Base-by-base conservation (phyloP, 2,888 invertebrate genomes). In the Sabatieria punctata region DNA sequence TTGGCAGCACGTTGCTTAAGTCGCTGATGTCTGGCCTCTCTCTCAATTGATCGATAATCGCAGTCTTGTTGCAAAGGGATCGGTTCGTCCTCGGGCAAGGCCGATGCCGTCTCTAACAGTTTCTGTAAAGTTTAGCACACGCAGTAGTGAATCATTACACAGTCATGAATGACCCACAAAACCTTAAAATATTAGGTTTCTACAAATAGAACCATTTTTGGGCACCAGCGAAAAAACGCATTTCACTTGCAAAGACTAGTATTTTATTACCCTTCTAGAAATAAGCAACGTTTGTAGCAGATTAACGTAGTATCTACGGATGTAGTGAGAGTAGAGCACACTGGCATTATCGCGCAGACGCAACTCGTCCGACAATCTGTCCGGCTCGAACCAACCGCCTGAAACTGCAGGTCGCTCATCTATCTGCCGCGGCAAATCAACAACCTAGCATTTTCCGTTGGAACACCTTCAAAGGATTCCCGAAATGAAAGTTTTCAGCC, bases 321-420 rank as follows among this genome's bases (percentile, higher is more conserved):
- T 55, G 43, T 52, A 53, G 41, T 55, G 55, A 23, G 55, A 55
- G 44, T 55, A 54, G 23, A 52, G 45, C 19, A 56, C 48, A 19
- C 47, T 41, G 15, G 47, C 35, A 27, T 46, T 47, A 23, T 51
- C 52, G 22, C 49, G 39, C 18, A 52, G 25, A n/a, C 46, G 49
- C 21, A 47, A 38, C 13, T 33, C 19, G 6, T 49, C 49, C 23
- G 36, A 41, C 22, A 43, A 25, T 25, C 45, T 41, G n/a, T 45
- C 49, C 18, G 37, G 15, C 38, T 43, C 24, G 43, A 43, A 49
- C 33, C 35, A 33, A 13, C 49, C 51, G 19, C 18, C 51, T 49
- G 19, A 41, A 39, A 43, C 18, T n/a, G n/a, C 2, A 15, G 6
- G 8, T 2, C 2, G 3, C 22, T n/a, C 23, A 43, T 40, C 15